Evolutionary conservation across 92 coral and sea anemone genomes (phyloP).

Genomic region (Desmophyllum pertusum): DNA sequence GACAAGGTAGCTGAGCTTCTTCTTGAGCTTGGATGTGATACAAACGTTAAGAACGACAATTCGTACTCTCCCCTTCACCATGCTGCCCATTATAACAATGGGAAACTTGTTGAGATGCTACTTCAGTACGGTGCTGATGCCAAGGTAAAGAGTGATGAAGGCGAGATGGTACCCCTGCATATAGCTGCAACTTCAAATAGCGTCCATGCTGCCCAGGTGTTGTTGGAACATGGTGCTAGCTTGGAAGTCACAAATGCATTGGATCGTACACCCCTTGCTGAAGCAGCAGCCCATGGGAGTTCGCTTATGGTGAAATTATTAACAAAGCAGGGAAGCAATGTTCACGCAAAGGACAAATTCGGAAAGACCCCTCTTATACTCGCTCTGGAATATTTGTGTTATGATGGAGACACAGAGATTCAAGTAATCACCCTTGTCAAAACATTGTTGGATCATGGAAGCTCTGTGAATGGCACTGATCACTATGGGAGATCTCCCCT

Average conservation of each 20-base stretch:
- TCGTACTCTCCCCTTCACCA: not conserved
- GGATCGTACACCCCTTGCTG: constrained; percentile 6
- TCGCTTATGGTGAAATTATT: constrained; percentile 7
- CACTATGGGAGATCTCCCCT: constrained; percentile 15
- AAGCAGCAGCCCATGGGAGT: not conserved
- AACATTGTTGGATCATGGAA: constrained; percentile 2
- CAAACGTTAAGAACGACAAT: too few relatives aligned
- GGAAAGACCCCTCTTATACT: constrained; percentile 13
- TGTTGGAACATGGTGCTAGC: constrained; percentile 14
- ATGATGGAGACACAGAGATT: not conserved
- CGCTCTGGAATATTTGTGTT: not conserved
- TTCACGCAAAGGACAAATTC: not conserved
- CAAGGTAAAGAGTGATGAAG: not conserved
- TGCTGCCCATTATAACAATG: not conserved
- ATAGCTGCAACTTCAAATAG: not conserved
- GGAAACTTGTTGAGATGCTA: constrained; percentile 6
- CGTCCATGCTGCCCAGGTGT: not conserved
- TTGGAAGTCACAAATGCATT: not conserved
- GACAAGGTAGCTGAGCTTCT: constrained; percentile 5
- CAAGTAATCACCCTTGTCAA: not conserved
- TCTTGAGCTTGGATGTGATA: constrained; percentile 16
- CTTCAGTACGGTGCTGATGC: constrained; percentile 17
- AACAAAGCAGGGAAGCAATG: not conserved
- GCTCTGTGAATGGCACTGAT: constrained; percentile 2
- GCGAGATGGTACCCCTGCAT: not conserved